A percentile compares a stretch with the other conserved stretches of the same genome.
Evolutionary conservation across 2,113 vertebrate genomes (phyloP).

Genomic region (Anhinga anhinga): DNA sequence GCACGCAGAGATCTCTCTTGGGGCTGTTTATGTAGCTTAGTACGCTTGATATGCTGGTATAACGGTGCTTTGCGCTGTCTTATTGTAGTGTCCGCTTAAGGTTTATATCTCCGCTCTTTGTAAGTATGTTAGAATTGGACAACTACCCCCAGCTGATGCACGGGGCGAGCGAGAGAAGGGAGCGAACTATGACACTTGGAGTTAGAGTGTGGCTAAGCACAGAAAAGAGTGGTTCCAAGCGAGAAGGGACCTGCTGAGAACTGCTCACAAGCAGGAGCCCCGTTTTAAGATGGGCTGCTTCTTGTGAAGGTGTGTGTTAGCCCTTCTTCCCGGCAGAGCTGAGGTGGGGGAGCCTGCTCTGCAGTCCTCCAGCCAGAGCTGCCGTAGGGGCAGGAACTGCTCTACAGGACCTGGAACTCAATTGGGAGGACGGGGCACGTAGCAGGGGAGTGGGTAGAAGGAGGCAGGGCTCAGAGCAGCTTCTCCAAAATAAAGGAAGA

Average conservation of each 20-base stretch:
- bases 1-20: neutral
- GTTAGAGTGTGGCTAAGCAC: neutral
- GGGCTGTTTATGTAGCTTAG: neutral
- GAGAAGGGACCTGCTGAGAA: neutral
- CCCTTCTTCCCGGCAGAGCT: neutral
- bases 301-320: neutral
- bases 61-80: neutral
- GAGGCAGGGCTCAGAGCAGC: neutral
- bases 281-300: neutral
- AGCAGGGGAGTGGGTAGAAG: too few relatives aligned
- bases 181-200: neutral
- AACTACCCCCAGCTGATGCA: neutral
- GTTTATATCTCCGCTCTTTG: neutral
- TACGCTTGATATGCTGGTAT: neutral
- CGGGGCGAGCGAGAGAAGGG: neutral
- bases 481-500: neutral
- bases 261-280: neutral
- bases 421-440: neutral
- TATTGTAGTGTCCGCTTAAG: neutral
- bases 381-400: accelerated
- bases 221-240: neutral
- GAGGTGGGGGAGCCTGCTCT: neutral
- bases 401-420: neutral
- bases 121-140: neutral
- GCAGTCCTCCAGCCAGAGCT: neutral